Base-by-base conservation (phyloP, 2,113 vertebrate species). In the Oreochromis spilurus region DNA sequence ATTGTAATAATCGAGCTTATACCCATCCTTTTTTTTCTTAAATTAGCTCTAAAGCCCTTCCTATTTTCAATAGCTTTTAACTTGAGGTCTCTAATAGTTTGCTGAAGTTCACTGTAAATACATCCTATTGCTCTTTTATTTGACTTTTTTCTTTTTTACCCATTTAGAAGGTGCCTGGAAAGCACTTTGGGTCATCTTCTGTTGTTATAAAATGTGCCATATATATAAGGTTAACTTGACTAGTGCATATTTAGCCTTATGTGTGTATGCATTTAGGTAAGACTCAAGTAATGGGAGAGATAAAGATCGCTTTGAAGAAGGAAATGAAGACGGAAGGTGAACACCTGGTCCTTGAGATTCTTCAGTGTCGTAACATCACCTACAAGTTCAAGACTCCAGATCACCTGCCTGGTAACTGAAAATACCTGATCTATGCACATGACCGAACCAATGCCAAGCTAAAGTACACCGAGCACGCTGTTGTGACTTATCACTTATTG, bases 311-410 rank as follows among this genome's bases (percentile, higher is more conserved):
- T 43, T 86, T 99, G 95, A 99, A 99, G 93, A 99, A 98, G 88
- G 99, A 99, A 95, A 97, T 98, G 95, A 99, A 99, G 95, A 99
- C 98, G 8, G 99, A 99, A 88, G 99, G 99, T 26, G 99, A 99
- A 87, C 97, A 99, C 52, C 94, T 99, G 58, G 97, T 98, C 83
- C 97, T 99, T 77, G 99, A 99, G 96, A 98, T 99, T 54, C 97
- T 99, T 83, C 98, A 99, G 34, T 99, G 98, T 95, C 98, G 98
- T 93, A 99, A 99, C 94, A 99, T 99, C 92, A 99, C 98, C 88
- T 99, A 98, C 94, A 99, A 99, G 95, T 99, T 99, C 96, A 99
- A 99, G 95, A 96, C 97, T 94, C 98, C 99, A 54, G 98, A 99
- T 95, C 98, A 99, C 91, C 97, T 99, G 91, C 99, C 99, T 96